A percentile compares a stretch with the other conserved stretches of the same genome.
These are phyloP conservation scores for Caradrina kadenii DNA, from an alignment of 2,888 invertebrate genomes.

Conservation along the genomic window DNA sequence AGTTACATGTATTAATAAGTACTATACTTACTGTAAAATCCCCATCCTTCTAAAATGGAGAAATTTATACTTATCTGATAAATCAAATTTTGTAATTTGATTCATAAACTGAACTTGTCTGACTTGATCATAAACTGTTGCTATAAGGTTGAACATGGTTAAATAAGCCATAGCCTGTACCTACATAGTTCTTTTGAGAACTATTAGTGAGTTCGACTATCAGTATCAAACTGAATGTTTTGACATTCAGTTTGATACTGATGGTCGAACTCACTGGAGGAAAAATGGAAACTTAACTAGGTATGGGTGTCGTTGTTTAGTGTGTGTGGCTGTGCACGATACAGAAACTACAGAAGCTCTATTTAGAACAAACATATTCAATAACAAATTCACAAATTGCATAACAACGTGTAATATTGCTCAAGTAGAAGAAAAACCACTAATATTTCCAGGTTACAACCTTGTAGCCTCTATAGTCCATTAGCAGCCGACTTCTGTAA, in stretches of 20 bases:
- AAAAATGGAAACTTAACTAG: conserved; percentile 72
- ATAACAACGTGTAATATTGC: not conserved
- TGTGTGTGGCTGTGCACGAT: conserved; percentile 46
- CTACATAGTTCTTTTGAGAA: conserved; percentile 18
- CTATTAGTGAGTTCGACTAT: conserved; percentile 65
- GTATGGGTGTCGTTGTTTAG: conserved; percentile 75
- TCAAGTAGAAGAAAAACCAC: not conserved
- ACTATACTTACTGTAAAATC: too few species aligned
- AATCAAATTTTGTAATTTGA: too few species aligned
- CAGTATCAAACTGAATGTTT: conserved; percentile 68
- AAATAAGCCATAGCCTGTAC: not conserved
- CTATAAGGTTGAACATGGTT: not conserved
- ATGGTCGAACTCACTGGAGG: conserved; percentile 65
- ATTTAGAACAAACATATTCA: not conserved
- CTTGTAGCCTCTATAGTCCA: not conserved
- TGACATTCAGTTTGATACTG: conserved; percentile 68
- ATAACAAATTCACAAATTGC: conserved; percentile 1
- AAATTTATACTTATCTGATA: too few species aligned
- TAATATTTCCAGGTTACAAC: not conserved
- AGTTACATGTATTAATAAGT: too few species aligned
- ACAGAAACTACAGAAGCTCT: conserved; percentile 35
- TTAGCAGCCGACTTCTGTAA: not conserved
- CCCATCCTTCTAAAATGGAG: too few species aligned
- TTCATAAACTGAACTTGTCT: too few species aligned
- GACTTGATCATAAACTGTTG: too few species aligned